phyloP scores from a whole-genome alignment of 1,140 invertebrate genomes.

The Dendroctonus ponderosae region DNA sequence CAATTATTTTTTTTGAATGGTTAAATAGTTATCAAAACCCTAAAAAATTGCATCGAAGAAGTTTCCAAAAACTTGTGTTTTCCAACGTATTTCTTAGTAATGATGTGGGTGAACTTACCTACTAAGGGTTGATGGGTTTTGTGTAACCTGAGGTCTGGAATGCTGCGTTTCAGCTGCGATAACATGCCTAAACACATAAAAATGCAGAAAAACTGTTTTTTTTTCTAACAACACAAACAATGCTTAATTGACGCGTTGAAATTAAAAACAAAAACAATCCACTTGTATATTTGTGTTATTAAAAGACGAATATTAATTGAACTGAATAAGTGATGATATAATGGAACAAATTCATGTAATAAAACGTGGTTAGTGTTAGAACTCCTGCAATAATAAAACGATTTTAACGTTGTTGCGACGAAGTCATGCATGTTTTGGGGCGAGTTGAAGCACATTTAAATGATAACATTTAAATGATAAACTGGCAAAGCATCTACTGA shows the following conservation, averaged over 20 bases:
- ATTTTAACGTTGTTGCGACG: no score
- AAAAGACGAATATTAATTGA: constrained; percentile 2
- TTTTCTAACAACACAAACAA: constrained; percentile 25
- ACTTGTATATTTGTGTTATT: constrained; percentile 14
- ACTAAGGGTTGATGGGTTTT: constrained; percentile 70
- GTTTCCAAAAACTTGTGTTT: no score
- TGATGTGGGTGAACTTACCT: constrained; percentile 45
- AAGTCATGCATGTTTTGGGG: no score
- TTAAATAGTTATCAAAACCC: no score
- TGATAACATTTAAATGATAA: no score
- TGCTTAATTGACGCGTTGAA: background rate
- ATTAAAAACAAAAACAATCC: background rate
- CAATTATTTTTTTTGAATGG: constrained; percentile 3
- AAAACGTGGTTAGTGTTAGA: no score
- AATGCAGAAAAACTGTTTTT: constrained; percentile 31
- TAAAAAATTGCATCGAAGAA: no score
- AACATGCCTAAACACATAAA: constrained; percentile 69
- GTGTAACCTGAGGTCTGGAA: constrained; percentile 75
- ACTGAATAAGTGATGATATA: constrained; percentile 5
- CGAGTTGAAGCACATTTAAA: no score
- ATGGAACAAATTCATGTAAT: no score
- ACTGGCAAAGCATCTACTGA: no score
- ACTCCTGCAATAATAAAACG: no score
- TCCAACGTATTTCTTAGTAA: background rate
- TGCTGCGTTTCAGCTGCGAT: constrained; percentile 83